Base-by-base conservation (phyloP, 2,797 vertebrate genomes). In the Lateolabrax maculatus region DNA sequence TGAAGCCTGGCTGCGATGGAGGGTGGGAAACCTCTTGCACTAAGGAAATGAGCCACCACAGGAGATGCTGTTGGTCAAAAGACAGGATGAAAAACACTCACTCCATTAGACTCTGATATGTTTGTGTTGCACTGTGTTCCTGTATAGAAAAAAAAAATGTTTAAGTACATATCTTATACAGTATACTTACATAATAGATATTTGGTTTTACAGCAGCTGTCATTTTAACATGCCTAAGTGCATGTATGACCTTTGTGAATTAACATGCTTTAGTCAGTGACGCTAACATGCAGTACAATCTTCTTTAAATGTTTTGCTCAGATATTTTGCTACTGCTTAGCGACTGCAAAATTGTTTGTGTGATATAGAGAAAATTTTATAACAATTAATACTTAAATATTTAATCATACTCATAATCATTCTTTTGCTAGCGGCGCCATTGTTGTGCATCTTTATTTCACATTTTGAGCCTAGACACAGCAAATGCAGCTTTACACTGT, bases 31-130 rank as follows among this genome's bases (percentile, higher is more conserved):
- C 88, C 86, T 87, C 89, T 87, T 85, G 78, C 90, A 87, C 89
- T 89, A 86, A 90, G 88, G 89, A 93, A 92, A 93, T 93, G 90
- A 93, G 87, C 88, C 93, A 84, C 90, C 84, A 89, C 92, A 90
- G 92, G 93, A 93, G 86, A 92, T 89, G 86, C 82, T 93, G 87
- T 90, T 92, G 92, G 89, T 93, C 90, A 92, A 91, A 89, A 89
- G 82, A 92, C 61, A 61, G 75, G 67, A 87, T 81, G 80, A 77
- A 88, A 93, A 90, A 90, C 86, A 86, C 70, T 84, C 81, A 79
- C 80, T 85, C 84, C 77, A 85, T 92, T 90, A 84, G 74, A 85
- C 64, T 68, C 63, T 70, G 61, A 84, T 86, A 75, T 85, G 75
- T 90, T 87, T 92, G 78, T 79, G 72, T 82, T 75, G 58, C 75